phyloP scores from a whole-genome alignment of 2,113 vertebrate genomes.

The Ramphastos sulfuratus region DNA sequence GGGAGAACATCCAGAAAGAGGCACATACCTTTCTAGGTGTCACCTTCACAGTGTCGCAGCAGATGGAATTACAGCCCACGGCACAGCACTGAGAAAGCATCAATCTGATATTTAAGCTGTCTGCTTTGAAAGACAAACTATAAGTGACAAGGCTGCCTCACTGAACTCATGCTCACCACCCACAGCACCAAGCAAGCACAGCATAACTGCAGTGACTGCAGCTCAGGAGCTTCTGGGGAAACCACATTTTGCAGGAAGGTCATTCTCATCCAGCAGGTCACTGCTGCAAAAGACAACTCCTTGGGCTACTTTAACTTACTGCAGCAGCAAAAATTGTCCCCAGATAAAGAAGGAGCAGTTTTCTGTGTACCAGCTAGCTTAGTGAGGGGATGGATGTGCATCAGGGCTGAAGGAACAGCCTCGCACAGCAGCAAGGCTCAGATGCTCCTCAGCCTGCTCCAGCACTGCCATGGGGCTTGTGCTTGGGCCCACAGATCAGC shows the following conservation, averaged over 20 bases:
- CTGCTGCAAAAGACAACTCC: neutral
- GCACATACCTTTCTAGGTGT: constrained; percentile 7
- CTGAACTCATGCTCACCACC: neutral
- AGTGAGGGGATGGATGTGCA: neutral
- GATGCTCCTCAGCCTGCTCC: neutral
- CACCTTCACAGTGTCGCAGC: constrained; percentile 4
- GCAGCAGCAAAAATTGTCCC: neutral
- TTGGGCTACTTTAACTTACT: neutral
- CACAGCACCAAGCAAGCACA: neutral
- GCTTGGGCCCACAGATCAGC: neutral
- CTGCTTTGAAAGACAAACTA: constrained; percentile 30
- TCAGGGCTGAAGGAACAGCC: neutral
- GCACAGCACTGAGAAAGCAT: neutral
- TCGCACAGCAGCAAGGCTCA: neutral
- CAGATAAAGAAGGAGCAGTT: neutral
- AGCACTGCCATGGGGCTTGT: neutral
- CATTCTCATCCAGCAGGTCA: neutral
- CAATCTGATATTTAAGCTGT: constrained; percentile 38
- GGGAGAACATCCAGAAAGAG: neutral
- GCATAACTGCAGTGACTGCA: neutral
- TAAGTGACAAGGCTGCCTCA: neutral
- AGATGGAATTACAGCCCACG: constrained; percentile 59
- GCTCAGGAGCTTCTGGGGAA: neutral
- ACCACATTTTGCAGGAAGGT: neutral
- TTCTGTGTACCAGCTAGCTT: neutral